These are phyloP conservation scores for Leguminivora glycinivorella DNA, from an alignment of 1,140 invertebrate genomes.

Conservation along the genomic window DNA sequence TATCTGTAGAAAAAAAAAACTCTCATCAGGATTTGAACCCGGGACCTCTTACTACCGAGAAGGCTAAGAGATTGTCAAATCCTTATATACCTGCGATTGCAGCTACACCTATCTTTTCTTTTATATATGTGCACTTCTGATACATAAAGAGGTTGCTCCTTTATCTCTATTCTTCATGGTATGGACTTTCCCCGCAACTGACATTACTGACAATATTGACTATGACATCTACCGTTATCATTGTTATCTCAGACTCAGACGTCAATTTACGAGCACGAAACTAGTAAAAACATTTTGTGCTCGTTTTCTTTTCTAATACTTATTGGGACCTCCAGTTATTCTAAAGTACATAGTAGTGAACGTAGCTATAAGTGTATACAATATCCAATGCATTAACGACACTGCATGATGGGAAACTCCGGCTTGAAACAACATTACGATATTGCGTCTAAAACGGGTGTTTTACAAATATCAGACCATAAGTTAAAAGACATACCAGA, in stretches of 20 bases:
- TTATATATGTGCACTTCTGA: too few relatives aligned
- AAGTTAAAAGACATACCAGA: slow-evolving; percentile 88
- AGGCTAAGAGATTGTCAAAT: too few relatives aligned
- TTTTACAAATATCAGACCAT: slow-evolving; percentile 90
- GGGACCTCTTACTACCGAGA: too few relatives aligned
- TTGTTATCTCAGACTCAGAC: slow-evolving; percentile 27
- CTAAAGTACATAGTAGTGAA: slow-evolving; percentile 4
- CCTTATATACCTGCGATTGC: too few relatives aligned
- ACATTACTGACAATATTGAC: too few relatives aligned
- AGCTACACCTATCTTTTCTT: too few relatives aligned
- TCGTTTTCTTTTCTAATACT: neutral
- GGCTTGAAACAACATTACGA: slow-evolving; percentile 94
- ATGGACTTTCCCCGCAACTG: neutral
- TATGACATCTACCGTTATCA: slow-evolving; percentile 9
- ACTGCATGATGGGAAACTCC: slow-evolving; percentile 89
- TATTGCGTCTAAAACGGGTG: slow-evolving; percentile 95
- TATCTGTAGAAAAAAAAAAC: too few relatives aligned
- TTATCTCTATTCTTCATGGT: too few relatives aligned
- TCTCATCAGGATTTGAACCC: too few relatives aligned
- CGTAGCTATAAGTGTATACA: neutral
- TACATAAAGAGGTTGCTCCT: too few relatives aligned
- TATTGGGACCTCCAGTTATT: slow-evolving; percentile 3
- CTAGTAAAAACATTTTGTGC: neutral
- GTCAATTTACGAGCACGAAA: neutral
- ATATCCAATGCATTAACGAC: slow-evolving; percentile 8